Base-by-base conservation (phyloP, 2,113 vertebrate species). In the Mirza zaza region DNA sequence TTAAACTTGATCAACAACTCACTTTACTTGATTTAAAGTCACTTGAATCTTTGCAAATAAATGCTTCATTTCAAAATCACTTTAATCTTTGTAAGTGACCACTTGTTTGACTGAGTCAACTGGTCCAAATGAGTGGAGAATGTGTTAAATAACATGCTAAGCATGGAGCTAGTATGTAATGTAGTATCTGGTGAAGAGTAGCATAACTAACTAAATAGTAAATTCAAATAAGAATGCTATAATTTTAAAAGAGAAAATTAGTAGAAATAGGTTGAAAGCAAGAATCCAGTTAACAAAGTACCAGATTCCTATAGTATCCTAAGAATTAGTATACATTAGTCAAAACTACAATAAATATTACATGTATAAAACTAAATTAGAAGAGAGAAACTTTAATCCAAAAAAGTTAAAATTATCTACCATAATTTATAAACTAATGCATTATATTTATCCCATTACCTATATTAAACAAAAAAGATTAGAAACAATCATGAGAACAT, bases 271-370 rank as follows among this genome's bases (percentile, higher is more conserved):
- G 5, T 89, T 81, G 10, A 91, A 77, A 87, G 15, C 12, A 79
- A 21, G 92, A 92, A 84, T 68, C 5, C 57, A 79, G 10, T n/a
- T 76, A 59, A 67, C 14, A 83, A 77, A 93, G 48, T 87, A 45
- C n/a, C 1, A 36, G 50, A 8, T 5, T 83, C n/a, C 17, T 79
- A 27, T 7, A 17, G 34, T n/a, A 81, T 36, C 34, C 39, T 70
- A 21, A 87, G 20, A 93, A 71, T 48, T 77, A 87, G 48, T 68
- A 79, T 8, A 45, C 4, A 87, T 39, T 84, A 77, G 52, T 42
- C 79, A 96, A 90, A 90, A 90, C 25, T 83, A 82, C 11, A 81
- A 42, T 90, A 65, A 83, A 84, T 8, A 82, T 89, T 68, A 34
- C 42, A 59, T 70, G 7, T 85, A 73, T 45, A 83, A 95, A 90